Conservation (phyloP, 2,797 vertebrate species). For the Sarcoramphus papa region DNA sequence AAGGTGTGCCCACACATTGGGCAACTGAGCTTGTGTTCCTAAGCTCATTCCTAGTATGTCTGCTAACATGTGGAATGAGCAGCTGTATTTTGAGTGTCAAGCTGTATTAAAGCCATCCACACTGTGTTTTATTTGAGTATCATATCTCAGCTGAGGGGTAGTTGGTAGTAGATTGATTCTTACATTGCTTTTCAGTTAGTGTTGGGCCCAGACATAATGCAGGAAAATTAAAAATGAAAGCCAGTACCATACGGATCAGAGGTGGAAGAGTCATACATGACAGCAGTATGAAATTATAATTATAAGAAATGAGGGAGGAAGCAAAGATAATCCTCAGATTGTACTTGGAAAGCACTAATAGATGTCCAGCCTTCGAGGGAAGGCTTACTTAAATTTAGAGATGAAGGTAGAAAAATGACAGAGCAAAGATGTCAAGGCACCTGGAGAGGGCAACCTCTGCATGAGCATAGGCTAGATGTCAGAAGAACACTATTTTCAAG, state of each 20-base stretch:
- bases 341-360: background rate
- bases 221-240: background rate
- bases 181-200: background rate
- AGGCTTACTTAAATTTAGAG: background rate
- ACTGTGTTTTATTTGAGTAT: background rate
- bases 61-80: constrained; percentile 8
- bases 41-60: background rate
- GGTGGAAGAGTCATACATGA: background rate
- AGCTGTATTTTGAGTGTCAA: background rate
- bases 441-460: background rate
- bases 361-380: background rate
- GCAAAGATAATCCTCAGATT: background rate
- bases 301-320: background rate
- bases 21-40: background rate
- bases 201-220: background rate
- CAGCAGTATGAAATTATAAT: background rate
- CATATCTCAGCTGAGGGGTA: background rate
- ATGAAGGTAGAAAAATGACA: background rate
- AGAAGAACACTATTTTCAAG: background rate
- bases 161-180: background rate
- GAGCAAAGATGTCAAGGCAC: background rate
- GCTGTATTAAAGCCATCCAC: background rate
- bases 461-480: background rate
- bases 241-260: background rate
- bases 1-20: background rate